Conservation (phyloP, 2,797 vertebrate genomes). For the Echiichthys vipera region DNA sequence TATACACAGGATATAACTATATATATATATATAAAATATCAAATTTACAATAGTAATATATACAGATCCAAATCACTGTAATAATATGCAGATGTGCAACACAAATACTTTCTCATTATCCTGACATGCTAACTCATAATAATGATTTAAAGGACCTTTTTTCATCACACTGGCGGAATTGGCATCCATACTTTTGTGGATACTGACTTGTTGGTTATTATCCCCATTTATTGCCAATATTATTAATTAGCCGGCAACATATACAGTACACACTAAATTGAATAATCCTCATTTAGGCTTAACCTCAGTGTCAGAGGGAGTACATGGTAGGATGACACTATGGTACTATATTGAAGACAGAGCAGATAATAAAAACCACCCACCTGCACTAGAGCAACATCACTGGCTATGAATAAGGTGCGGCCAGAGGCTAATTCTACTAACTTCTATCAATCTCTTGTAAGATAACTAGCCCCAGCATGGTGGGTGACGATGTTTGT, state of each 20-base stretch:
- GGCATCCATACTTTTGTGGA: too few relatives aligned
- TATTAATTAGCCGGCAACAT: neutral
- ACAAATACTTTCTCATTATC: too few relatives aligned
- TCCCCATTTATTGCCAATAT: too few relatives aligned
- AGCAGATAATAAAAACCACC: neutral
- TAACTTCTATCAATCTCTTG: neutral
- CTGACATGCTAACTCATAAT: too few relatives aligned
- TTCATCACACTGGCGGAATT: too few relatives aligned
- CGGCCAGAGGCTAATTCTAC: neutral
- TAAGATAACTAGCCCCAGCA: neutral
- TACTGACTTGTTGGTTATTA: neutral
- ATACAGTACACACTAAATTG: neutral
- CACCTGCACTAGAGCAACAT: slow-evolving; percentile 24
- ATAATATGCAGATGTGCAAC: too few relatives aligned
- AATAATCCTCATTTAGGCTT: neutral
- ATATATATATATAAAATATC: too few relatives aligned
- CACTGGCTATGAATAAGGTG: neutral
- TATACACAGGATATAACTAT: too few relatives aligned
- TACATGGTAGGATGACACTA: neutral
- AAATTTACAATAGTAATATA: too few relatives aligned
- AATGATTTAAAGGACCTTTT: too few relatives aligned
- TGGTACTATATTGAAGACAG: neutral
- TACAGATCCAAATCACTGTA: too few relatives aligned
- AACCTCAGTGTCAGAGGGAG: neutral
- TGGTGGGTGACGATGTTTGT: neutral